Evolutionary conservation across 1,140 invertebrate species (phyloP).

Genomic region (Leptonema lineaticorne): DNA sequence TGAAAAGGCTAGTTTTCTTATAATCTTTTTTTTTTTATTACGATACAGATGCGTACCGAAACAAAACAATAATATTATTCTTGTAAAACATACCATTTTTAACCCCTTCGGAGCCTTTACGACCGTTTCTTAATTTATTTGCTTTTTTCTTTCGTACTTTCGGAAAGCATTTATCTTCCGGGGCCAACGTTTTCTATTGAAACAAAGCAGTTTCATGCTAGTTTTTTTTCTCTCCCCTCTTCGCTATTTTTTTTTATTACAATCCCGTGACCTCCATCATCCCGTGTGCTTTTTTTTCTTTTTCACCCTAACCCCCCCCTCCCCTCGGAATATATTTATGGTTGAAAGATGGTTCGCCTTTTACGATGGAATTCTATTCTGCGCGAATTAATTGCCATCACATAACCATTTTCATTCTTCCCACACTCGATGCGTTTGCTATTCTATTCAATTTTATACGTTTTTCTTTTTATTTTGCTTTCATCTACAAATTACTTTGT

Average conservation of each 20-base stretch:
- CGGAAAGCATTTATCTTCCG: constrained; percentile 9
- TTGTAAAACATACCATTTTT: constrained; percentile 13
- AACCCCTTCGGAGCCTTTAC: constrained; percentile 14
- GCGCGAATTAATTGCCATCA: neutral
- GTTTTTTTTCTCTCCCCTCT: neutral
- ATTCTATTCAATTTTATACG: too few species aligned
- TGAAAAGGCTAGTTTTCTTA: too few species aligned
- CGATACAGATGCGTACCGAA: neutral
- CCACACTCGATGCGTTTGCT: too few species aligned
- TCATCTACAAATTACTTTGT: too few species aligned
- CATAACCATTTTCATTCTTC: too few species aligned
- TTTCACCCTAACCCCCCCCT: neutral
- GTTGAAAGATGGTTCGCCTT: neutral
- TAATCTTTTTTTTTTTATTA: too few species aligned
- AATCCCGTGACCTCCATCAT: too few species aligned
- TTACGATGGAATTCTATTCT: neutral
- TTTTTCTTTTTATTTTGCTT: too few species aligned
- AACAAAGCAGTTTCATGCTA: constrained; percentile 13
- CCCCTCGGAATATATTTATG: neutral
- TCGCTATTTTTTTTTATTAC: too few species aligned
- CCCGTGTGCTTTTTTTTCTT: neutral
- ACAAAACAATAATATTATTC: constrained; percentile 14
- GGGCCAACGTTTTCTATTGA: constrained; percentile 14
- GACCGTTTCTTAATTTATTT: neutral
- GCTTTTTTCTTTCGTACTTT: constrained; percentile 18